A percentile compares a stretch with the other conserved stretches of the same genome.
phyloP scores from a whole-genome alignment of 1,140 invertebrate species.

The Prorops nasuta region DNA sequence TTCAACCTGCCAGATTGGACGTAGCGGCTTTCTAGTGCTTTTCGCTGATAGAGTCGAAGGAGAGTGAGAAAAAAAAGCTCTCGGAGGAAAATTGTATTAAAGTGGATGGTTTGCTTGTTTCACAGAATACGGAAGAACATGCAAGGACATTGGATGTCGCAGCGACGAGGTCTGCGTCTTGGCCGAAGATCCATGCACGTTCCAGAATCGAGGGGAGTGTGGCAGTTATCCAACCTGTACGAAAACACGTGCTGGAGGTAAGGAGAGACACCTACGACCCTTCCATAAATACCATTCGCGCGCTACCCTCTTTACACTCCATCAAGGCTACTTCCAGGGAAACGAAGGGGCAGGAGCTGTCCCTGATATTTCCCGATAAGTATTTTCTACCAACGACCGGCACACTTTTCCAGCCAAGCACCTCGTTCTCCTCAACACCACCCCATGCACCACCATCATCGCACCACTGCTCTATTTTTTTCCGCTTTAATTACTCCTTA shows the following conservation, averaged over 20 bases:
- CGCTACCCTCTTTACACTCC: background rate
- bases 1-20: no score
- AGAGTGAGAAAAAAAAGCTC: no score
- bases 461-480: no score
- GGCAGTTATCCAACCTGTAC: conserved; percentile 68
- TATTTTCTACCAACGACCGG: no score
- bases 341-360: background rate
- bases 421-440: no score
- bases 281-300: conserved; percentile 4
- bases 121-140: conserved; percentile 72
- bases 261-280: conserved; percentile 10
- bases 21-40: no score
- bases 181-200: conserved; percentile 67
- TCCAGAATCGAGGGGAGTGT: conserved; percentile 57
- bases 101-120: conserved; percentile 26
- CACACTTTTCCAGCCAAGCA: no score
- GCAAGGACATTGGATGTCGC: conserved; percentile 72
- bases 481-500: no score
- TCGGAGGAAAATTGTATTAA: no score
- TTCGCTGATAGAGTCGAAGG: no score
- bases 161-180: conserved; percentile 71
- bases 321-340: background rate
- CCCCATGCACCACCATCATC: no score
- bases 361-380: no score
- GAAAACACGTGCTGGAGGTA: conserved; percentile 43